Evolutionary conservation across 2,113 vertebrate genomes (phyloP).

Genomic region (Microtus ochrogaster): DNA sequence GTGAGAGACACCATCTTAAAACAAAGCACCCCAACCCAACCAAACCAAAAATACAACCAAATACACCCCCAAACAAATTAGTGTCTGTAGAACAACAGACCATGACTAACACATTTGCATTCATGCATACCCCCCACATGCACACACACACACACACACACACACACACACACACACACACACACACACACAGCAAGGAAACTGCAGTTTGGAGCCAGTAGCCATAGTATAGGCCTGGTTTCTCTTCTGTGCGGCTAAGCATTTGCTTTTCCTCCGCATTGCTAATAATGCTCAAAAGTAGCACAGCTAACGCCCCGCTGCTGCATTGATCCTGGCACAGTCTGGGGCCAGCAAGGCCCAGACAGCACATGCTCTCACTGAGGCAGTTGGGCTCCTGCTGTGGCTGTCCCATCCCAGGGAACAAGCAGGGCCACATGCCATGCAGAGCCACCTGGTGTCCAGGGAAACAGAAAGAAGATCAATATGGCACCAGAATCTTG

Average conservation of each 20-base stretch:
- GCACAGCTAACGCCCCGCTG: conserved; percentile 23
- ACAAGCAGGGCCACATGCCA: neutral
- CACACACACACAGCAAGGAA: too few species aligned
- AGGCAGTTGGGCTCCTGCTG: conserved; percentile 30
- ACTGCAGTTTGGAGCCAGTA: neutral
- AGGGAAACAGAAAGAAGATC: conserved; percentile 26
- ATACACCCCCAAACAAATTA: neutral
- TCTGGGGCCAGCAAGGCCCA: neutral
- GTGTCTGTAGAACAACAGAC: neutral
- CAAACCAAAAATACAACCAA: neutral
- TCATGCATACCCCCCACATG: neutral
- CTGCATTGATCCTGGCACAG: conserved; percentile 15
- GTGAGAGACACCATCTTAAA: neutral
- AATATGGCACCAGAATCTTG: neutral
- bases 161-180: neutral
- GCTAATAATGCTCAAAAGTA: neutral
- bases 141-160: too few species aligned
- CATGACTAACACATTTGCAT: neutral
- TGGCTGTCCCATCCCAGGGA: neutral
- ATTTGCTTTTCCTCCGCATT: neutral
- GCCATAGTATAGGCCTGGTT: neutral
- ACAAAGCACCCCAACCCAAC: neutral
- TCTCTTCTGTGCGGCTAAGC: neutral
- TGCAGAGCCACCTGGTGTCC: conserved; percentile 55
- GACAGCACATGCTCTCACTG: neutral